A percentile compares a stretch with the other conserved stretches of the same genome.
Conservation (phyloP, 2,888 invertebrate species). For the Clanis bilineata region DNA sequence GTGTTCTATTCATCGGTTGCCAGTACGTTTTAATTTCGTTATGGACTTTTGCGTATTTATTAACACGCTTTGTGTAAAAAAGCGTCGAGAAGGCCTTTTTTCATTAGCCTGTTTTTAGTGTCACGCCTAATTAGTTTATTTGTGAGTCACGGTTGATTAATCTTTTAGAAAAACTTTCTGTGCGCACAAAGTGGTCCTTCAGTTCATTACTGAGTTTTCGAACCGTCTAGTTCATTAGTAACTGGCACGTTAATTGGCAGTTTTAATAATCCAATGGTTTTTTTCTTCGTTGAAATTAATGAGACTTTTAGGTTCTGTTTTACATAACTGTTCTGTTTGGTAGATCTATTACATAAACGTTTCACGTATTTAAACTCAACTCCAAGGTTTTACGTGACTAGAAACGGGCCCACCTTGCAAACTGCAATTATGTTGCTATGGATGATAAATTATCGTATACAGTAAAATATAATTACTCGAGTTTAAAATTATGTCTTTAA, state of each 20-base stretch:
- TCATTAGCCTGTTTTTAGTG: not conserved
- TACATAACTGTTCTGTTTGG: not conserved
- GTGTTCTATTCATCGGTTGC: not conserved
- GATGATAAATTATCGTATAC: not conserved
- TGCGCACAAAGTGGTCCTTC: not conserved
- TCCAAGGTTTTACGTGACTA: slow-evolving; percentile 2
- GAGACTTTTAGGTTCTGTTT: not conserved
- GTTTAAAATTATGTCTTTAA: not conserved
- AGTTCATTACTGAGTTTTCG: not conserved
- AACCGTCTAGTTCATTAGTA: slow-evolving; percentile 1
- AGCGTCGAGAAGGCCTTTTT: not conserved
- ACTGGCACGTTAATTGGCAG: slow-evolving; percentile 6
- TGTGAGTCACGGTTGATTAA: slow-evolving; percentile 4
- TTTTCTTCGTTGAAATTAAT: not conserved
- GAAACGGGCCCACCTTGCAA: not conserved
- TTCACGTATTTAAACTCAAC: not conserved
- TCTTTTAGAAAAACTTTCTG: not conserved
- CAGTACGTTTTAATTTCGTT: not conserved
- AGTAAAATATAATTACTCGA: not conserved
- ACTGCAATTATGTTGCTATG: not conserved
- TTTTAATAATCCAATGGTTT: not conserved
- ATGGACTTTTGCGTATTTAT: not conserved
- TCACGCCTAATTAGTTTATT: not conserved
- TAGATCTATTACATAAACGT: slow-evolving; percentile 3
- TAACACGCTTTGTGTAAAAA: not conserved